Base-by-base conservation (phyloP, 2,797 vertebrate species). In the Mus caroli region DNA sequence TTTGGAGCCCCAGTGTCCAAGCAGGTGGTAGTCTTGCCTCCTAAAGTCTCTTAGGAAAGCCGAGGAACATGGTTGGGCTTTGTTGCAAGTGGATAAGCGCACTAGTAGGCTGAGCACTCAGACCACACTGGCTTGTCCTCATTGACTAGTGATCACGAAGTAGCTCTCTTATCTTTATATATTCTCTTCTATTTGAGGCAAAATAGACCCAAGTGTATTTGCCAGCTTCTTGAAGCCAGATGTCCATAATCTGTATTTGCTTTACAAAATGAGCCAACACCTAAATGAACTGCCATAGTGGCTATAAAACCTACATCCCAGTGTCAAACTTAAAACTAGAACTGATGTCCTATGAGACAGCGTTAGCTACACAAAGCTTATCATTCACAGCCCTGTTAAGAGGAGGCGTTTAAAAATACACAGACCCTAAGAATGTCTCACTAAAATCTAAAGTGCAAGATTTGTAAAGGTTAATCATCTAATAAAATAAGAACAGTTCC, bases 111-210 rank as follows among this genome's bases (percentile, higher is more conserved):
- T 34, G 5, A 2, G n/a, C 46, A 60, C 54, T 40, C 15, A 85
- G 40, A n/a, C 93, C 85, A 64, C 5, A 11, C 69, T 80, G 73
- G 13, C 4, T 79, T 40, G 52, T 73, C 10, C 1, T 62, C 34
- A 46, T n/a, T 62, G 60, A 56, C 37, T 87, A 56, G 34, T 89
- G 69, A 15, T 71, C 52, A 91, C n/a, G 84, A 77, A 89, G 71
- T 82, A 15, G 58, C 73, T 84, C 34, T 83, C 76, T 91, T 52
- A 3, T 67, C 73, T 92, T n/a, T 78, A 31, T 71, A 62, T 88
- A 82, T 96, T 95, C 15, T 76, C 71, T 77, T 73, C 6, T 58
- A 52, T 85, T 95, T 97, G 60, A 79, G n/a, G 52, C 60, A 94
- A 94, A 96, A 73, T 52, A 86, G 56, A 62, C 34, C 84, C 62